Evolutionary conservation across 2,797 vertebrate species (phyloP).

Genomic region (Odontamblyopus rebecca): DNA sequence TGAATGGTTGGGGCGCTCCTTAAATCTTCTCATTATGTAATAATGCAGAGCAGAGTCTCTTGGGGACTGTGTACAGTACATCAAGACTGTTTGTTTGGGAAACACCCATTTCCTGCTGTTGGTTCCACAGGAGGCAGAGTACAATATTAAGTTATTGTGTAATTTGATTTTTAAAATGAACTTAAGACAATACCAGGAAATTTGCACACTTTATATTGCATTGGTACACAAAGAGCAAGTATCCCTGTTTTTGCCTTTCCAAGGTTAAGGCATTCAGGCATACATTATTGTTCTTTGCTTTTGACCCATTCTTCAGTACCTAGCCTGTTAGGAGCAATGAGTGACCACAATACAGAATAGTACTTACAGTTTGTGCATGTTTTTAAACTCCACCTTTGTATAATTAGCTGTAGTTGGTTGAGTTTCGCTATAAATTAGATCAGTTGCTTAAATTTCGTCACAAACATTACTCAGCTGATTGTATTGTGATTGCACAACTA

Average conservation of each 20-base stretch:
- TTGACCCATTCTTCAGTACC: too few relatives aligned
- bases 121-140: constrained; percentile 3
- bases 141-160: neutral
- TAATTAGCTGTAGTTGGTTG: too few relatives aligned
- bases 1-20: constrained; percentile 21
- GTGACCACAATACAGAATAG: neutral
- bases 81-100: constrained; percentile 37
- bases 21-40: constrained; percentile 47
- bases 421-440: too few relatives aligned
- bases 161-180: neutral
- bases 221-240: neutral
- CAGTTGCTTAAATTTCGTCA: neutral
- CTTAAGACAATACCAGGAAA: neutral
- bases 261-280: too few relatives aligned
- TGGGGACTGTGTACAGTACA: constrained; percentile 33
- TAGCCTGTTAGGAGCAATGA: too few relatives aligned
- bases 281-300: too few relatives aligned
- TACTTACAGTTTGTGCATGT: too few relatives aligned
- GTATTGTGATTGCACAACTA: neutral
- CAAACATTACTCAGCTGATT: neutral
- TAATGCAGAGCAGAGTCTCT: constrained; percentile 16
- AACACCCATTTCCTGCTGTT: constrained; percentile 37
- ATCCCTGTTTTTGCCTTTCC: too few relatives aligned
- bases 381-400: too few relatives aligned
- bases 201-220: neutral